Conservation (phyloP, 37 sponge, comb jelly and placozoan species). For the Chondrosia reniformis region DNA sequence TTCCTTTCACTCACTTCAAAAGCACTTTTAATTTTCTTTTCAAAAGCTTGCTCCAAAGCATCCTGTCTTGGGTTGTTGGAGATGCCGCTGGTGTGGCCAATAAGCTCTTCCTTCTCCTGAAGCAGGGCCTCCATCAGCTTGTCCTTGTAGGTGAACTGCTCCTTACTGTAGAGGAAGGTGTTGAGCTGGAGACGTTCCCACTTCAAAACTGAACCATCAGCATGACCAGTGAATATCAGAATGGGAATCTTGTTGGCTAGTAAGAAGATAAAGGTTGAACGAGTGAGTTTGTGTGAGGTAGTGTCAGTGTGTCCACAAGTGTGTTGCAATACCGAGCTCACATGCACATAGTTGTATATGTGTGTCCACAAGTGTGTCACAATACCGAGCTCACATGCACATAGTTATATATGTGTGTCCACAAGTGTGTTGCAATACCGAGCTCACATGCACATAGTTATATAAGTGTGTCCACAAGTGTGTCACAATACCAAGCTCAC, state of each 20-base stretch:
- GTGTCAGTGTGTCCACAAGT: not conserved
- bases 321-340: not conserved
- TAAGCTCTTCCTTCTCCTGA: constrained; percentile 28
- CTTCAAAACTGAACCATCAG: constrained; percentile 48
- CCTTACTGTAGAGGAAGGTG: constrained; percentile 55
- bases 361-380: not conserved
- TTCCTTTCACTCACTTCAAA: constrained; percentile 9
- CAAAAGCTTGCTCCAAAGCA: not conserved
- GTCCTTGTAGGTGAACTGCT: constrained; percentile 34
- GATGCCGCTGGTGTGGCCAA: not conserved
- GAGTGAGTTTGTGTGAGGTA: no score
- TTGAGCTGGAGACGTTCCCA: constrained; percentile 82
- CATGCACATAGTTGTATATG: not conserved
- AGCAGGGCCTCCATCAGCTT: constrained; percentile 5
- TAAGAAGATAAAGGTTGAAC: not conserved
- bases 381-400: not conserved
- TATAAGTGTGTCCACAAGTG: not conserved
- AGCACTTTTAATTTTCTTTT: not conserved
- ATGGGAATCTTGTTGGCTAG: constrained; percentile 73
- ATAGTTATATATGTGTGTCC: constrained; percentile 20
- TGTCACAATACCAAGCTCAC: not conserved
- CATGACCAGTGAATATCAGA: constrained; percentile 66
- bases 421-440: constrained; percentile 22
- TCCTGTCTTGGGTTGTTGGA: not conserved
- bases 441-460: not conserved